These are phyloP conservation scores for Drosophila ambigua DNA, from an alignment of 1,140 invertebrate genomes.

Conservation along the genomic window DNA sequence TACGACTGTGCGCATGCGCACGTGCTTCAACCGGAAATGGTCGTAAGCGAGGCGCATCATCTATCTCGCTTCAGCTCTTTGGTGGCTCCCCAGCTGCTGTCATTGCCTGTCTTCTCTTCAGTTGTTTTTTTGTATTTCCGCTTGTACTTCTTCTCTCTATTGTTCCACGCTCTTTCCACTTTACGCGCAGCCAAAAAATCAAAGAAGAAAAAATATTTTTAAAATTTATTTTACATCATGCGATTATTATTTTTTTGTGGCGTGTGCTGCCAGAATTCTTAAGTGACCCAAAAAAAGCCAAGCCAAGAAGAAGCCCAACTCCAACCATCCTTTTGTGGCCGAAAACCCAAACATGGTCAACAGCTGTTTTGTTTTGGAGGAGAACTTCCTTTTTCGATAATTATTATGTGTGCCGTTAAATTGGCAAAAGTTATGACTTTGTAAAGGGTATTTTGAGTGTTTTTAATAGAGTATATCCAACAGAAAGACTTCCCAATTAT, in stretches of 20 bases:
- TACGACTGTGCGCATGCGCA: constrained; percentile 55
- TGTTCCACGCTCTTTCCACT: constrained; percentile 63
- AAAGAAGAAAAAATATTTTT: constrained; percentile 53
- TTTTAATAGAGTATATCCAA: too few species aligned
- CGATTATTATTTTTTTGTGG: constrained; percentile 36
- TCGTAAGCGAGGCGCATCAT: constrained; percentile 77
- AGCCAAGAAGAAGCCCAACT: constrained; percentile 16
- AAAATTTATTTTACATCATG: constrained; percentile 52
- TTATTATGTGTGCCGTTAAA: constrained; percentile 57
- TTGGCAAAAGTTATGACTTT: constrained; percentile 21
- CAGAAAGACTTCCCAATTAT: too few species aligned
- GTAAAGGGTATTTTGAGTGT: too few species aligned
- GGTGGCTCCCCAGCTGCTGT: constrained; percentile 25
- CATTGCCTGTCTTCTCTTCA: constrained; percentile 30
- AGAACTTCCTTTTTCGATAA: constrained; percentile 32
- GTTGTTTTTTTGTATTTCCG: constrained; percentile 65
- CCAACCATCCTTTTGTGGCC: constrained; percentile 71
- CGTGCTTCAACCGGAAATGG: constrained; percentile 82
- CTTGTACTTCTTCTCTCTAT: constrained; percentile 54
- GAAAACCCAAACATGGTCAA: constrained; percentile 59
- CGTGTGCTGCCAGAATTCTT: constrained; percentile 64
- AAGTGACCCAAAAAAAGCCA: constrained; percentile 61
- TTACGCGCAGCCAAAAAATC: constrained; percentile 62
- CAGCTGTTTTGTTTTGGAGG: constrained; percentile 57
- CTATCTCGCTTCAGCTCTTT: constrained; percentile 44